Evolutionary conservation across 35 echinoderm and acorn worm genomes (phyloP), one percentile per base, ranked within the genome.

Genomic region (Nesometra sesokonis): DNA sequence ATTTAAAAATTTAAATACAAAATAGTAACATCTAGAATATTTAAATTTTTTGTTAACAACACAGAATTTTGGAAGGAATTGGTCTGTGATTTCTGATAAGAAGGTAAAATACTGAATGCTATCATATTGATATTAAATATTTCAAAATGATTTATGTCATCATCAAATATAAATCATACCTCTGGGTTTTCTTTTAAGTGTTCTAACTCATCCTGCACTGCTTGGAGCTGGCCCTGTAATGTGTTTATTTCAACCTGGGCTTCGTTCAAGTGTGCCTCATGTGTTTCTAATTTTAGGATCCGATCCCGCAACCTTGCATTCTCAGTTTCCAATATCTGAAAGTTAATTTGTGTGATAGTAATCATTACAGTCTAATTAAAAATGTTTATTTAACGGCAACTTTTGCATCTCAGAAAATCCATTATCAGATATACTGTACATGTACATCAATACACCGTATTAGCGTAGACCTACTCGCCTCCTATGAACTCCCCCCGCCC

Each of bases 111-210:
- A 7, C 38, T 43, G 5, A 15, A 43, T 15, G 38, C 15, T 43
- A 43, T 43, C n/a, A 43, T 43, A 43, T 43, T 43, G n/a, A n/a
- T 43, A 43, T 43, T 43, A 43, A 43, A 43, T 43, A n/a, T n/a
- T n/a, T n/a, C n/a, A n/a, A n/a, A n/a, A n/a, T n/a, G n/a, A n/a
- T n/a, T n/a, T n/a, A n/a, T n/a, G n/a, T n/a, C n/a, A n/a, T n/a
- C n/a, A n/a, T n/a, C n/a, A 27, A 30, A 86, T 57, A 86, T 31
- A 86, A 4, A 82, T 4, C 39, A 3, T 82, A 97, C 95, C 92
- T 97, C 86, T 17, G 95, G 95, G 82, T 91, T 89, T n/a, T 77
- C 95, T 79, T 92, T 97, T 0, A 97, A 76, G 32, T 97, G 67
- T 34, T 83, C 76, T 40, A 94, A 90, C 46, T 93, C 92, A 36